These are phyloP conservation scores for Toxotes lorentzi DNA, from an alignment of 2,797 vertebrate genomes.

Conservation along the genomic window DNA sequence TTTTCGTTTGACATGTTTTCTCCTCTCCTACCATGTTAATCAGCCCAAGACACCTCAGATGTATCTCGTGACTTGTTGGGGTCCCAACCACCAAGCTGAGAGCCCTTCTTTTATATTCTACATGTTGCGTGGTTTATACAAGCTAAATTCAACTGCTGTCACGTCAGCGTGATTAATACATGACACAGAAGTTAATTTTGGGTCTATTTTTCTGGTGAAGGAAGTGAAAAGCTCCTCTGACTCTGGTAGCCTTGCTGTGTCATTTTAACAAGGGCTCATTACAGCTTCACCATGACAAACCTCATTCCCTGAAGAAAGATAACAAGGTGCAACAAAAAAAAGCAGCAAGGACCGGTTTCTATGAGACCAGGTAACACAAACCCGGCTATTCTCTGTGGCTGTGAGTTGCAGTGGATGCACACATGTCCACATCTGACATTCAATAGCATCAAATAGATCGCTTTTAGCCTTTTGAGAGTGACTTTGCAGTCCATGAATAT, in stretches of 20 bases:
- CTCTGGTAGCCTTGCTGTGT: slow-evolving; percentile 6
- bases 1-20: neutral
- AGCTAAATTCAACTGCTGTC: neutral
- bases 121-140: neutral
- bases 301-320: slow-evolving; percentile 14
- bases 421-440: neutral
- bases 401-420: neutral
- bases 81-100: no score
- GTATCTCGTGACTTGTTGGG: no score
- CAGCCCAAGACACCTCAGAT: neutral
- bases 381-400: neutral
- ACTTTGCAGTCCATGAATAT: neutral
- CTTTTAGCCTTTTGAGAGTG: neutral
- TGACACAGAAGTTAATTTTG: neutral
- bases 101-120: neutral
- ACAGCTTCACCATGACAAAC: slow-evolving; percentile 29
- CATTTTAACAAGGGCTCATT: slow-evolving; percentile 38
- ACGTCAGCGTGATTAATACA: neutral
- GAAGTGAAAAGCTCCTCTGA: neutral
- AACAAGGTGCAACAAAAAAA: neutral
- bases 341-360: slow-evolving; percentile 7
- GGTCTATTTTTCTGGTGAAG: neutral
- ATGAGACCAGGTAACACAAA: slow-evolving; percentile 2
- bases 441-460: neutral
- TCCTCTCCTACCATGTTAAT: neutral